Percentiles rank a stretch among this genome's conserved stretches.
Conservation (phyloP, 2,888 invertebrate genomes). For the Oeneis ivallda region DNA sequence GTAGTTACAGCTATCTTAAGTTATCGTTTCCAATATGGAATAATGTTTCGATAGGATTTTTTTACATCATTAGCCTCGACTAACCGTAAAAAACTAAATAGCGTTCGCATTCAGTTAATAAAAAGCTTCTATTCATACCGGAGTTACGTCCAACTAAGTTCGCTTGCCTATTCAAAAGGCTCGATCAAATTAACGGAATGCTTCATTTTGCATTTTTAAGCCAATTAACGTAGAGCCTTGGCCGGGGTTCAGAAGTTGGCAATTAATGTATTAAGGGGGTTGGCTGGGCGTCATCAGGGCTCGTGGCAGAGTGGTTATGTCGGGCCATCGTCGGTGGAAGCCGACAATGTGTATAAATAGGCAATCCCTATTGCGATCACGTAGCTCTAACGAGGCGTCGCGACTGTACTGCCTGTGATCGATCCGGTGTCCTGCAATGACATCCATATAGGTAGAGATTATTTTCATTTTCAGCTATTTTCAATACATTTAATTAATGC, state of each 20-base stretch:
- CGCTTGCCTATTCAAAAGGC: constrained; percentile 56
- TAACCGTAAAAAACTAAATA: constrained; percentile 41
- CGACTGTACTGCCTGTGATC: constrained; percentile 62
- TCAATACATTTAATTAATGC: too few relatives aligned
- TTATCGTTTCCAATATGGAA: background rate
- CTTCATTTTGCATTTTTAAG: constrained; percentile 56
- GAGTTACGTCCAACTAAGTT: constrained; percentile 67
- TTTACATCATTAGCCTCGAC: constrained; percentile 45
- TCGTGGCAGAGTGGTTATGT: constrained; percentile 53
- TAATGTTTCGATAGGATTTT: constrained; percentile 4
- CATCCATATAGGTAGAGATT: constrained; percentile 18
- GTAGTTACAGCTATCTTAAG: background rate
- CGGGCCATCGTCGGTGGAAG: constrained; percentile 51
- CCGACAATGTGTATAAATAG: constrained; percentile 77
- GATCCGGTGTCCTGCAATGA: constrained; percentile 60
- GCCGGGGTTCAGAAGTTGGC: constrained; percentile 33
- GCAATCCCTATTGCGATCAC: constrained; percentile 77
- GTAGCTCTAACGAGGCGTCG: constrained; percentile 76
- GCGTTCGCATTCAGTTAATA: constrained; percentile 53
- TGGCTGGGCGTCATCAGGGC: constrained; percentile 45
- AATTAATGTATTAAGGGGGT: constrained; percentile 34
- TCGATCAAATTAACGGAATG: constrained; percentile 62
- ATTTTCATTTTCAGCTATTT: background rate
- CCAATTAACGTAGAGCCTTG: constrained; percentile 48
- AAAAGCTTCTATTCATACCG: constrained; percentile 64